phyloP scores from a whole-genome alignment of 2,797 vertebrate species.

The Glyptemys insculpta region DNA sequence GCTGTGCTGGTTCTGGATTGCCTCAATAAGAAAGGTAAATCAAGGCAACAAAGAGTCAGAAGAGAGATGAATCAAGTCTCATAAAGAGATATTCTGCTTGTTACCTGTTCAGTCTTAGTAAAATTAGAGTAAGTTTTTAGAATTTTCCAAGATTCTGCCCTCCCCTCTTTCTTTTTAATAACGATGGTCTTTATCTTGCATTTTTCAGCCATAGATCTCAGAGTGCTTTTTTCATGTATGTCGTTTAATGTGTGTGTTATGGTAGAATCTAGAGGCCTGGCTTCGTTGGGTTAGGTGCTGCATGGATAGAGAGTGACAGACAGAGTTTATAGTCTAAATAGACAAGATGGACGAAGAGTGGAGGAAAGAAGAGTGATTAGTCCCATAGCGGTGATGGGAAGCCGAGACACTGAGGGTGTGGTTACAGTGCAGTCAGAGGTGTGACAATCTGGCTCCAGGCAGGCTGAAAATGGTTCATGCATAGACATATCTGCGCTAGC shows the following conservation, averaged over 20 bases:
- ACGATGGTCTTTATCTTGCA: background rate
- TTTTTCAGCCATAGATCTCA: background rate
- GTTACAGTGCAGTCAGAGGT: too few species aligned
- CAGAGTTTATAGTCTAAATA: background rate
- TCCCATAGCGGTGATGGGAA: background rate
- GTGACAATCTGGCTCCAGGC: too few species aligned
- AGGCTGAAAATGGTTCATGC: too few species aligned
- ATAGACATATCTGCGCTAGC: background rate
- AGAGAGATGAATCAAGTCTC: background rate
- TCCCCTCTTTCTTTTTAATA: rapidly evolving
- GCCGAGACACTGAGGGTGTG: background rate
- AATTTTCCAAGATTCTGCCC: rapidly evolving
- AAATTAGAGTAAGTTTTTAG: rapidly evolving
- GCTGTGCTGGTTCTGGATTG: background rate
- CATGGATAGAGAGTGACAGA: background rate
- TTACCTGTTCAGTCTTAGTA: background rate
- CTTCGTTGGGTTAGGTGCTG: background rate
- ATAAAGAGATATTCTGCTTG: rapidly evolving
- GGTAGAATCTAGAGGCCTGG: rapidly evolving
- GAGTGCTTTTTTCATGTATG: background rate
- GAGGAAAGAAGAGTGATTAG: background rate
- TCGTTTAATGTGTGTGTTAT: background rate
- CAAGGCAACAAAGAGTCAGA: constrained; percentile 4
- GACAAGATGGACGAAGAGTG: background rate
- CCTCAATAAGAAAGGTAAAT: constrained; percentile 2